Base-by-base conservation (phyloP, 2,113 vertebrate genomes). In the Sialia sialis region DNA sequence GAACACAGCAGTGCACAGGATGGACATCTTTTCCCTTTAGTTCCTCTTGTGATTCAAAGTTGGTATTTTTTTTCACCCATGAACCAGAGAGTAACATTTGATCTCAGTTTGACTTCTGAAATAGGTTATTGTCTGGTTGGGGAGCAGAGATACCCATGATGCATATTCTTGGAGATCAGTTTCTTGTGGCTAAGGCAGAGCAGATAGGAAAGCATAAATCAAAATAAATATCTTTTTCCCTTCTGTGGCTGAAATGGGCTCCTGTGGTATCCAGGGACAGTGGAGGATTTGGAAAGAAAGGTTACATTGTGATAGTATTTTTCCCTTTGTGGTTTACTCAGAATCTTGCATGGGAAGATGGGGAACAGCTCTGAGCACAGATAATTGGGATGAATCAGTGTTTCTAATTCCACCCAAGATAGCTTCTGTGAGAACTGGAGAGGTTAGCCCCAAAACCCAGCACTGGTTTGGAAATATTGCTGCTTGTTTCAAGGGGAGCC, bases 21-120 rank as follows among this genome's bases (percentile, higher is more conserved):
- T 93, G 82, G 36, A 91, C 39, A 32, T 86, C 79, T 91, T 93
- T 86, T 88, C 62, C 68, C 83, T 86, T 54, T 81, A 48, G 55
- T 85, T 93, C 67, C 72, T 88, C 87, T 78, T 90, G 63, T 86
- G 68, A 85, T 89, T 95, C 75, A 48, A 82, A 73, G 25, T 12
- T 29, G 8, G 2, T 2, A 2, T 49, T 11, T 67, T 27, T 81
- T 92, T 91, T 73, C 78, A 93, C 62, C 38, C 95, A 91, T 48
- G 87, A 97, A 94, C 93, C 34, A 64, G 54, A 87, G 32, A 79
- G n/a, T 79, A 93, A 94, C 92, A 90, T 96, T 88, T 95, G 94
- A 93, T 96, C 96, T 95, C 83, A 88, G 79, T 90, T 95, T 97
- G 95, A 93, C 92, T 94, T 88, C 90, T 95, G 92, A 77, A 94